phyloP scores from a whole-genome alignment of 2,888 invertebrate species.

The Dromius quadrimaculatus region DNA sequence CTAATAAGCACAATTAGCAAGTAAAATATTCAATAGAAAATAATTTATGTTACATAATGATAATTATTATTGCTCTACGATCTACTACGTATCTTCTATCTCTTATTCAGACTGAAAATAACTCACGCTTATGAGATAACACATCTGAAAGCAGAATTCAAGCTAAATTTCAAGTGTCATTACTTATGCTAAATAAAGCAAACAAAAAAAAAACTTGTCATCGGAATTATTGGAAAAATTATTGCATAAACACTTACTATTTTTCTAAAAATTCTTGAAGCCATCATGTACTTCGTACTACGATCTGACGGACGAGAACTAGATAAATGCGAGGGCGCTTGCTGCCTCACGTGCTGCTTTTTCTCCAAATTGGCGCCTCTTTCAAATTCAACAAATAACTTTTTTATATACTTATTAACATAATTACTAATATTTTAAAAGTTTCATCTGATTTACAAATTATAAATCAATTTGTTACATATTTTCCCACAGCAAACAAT shows the following conservation, averaged over 20 bases:
- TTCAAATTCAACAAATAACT: background rate
- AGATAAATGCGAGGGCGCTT: conserved; percentile 41
- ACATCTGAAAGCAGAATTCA: conserved; percentile 1
- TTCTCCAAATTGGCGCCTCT: conserved; percentile 44
- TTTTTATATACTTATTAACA: too few relatives aligned
- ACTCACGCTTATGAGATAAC: conserved; percentile 30
- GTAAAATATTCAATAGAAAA: conserved; percentile 1
- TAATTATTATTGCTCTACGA: conserved; percentile 15
- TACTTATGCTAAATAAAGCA: too few relatives aligned
- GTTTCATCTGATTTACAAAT: too few relatives aligned
- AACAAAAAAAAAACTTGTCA: conserved; percentile 9
- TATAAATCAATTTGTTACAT: too few relatives aligned
- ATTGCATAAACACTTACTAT: conserved; percentile 56
- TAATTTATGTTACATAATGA: conserved; percentile 24
- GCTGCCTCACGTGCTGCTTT: conserved; percentile 31
- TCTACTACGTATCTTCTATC: conserved; percentile 31
- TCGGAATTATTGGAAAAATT: conserved; percentile 2
- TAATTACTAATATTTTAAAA: too few relatives aligned
- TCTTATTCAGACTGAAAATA: conserved; percentile 44
- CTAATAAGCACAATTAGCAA: conserved; percentile 7
- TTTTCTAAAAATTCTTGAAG: conserved; percentile 57
- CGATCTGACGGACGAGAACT: conserved; percentile 37
- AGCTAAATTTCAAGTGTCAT: background rate
- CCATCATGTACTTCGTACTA: conserved; percentile 54
- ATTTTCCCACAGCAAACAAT: too few relatives aligned